Conservation (phyloP, 1,140 invertebrate species). For the Physella acuta region DNA sequence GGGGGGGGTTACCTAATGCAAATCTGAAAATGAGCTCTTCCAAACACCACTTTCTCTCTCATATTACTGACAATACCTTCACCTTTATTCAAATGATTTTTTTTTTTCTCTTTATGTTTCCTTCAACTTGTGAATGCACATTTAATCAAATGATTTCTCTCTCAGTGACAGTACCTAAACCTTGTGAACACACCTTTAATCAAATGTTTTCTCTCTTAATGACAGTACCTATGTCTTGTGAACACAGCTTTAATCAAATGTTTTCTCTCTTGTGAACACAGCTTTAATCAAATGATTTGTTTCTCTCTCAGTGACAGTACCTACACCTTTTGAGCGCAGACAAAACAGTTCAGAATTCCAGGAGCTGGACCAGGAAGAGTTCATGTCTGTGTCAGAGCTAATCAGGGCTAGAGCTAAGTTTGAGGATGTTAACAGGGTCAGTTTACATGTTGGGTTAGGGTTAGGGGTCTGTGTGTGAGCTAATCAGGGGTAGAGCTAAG, state of each 20-base stretch:
- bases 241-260: no score
- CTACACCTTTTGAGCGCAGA: slow-evolving; percentile 13
- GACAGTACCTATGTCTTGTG: not conserved
- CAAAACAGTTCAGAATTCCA: slow-evolving; percentile 37
- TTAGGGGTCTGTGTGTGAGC: slow-evolving; percentile 40
- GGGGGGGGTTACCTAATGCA: no score
- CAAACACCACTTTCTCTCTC: no score
- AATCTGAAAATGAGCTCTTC: no score
- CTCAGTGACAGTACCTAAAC: no score
- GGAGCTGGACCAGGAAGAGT: slow-evolving; percentile 43
- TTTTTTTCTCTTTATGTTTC: no score
- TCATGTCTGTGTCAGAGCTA: slow-evolving; percentile 46
- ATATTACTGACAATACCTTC: no score
- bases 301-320: not conserved
- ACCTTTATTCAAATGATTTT: no score
- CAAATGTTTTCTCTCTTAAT: no score
- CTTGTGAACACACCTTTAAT: not conserved
- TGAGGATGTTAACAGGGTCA: slow-evolving; percentile 48
- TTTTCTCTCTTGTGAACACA: no score
- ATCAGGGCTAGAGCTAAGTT: slow-evolving; percentile 46
- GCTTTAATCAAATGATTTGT: not conserved
- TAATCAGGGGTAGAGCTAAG: slow-evolving; percentile 45
- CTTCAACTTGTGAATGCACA: no score
- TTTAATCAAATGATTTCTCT: not conserved
- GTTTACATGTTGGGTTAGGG: slow-evolving; percentile 11